phyloP scores from a whole-genome alignment of 2,797 vertebrate species.

The Novumbra hubbsi region DNA sequence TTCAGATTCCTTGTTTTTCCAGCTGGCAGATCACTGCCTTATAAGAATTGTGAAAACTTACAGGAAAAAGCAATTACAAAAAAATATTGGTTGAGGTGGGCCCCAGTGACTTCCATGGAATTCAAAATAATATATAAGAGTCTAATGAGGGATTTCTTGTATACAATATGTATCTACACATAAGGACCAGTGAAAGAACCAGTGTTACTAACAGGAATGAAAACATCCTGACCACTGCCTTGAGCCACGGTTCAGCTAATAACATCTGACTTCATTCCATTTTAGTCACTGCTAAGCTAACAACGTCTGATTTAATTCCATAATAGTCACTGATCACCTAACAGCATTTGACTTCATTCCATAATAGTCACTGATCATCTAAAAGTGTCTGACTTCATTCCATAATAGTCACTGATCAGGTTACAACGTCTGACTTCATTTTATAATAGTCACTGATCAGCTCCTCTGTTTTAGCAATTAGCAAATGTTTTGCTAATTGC shows the following conservation, averaged over 20 bases:
- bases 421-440: background rate
- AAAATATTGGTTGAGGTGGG: background rate
- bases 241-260: background rate
- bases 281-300: too few species aligned
- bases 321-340: background rate
- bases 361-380: too few species aligned
- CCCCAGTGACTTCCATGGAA: background rate
- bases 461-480: too few species aligned
- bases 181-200: background rate
- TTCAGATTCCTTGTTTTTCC: slow-evolving; percentile 26
- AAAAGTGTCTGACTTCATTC: background rate
- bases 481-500: too few species aligned
- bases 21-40: slow-evolving; percentile 8
- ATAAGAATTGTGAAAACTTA: slow-evolving; percentile 5
- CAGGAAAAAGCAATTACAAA: slow-evolving; percentile 29
- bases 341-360: background rate
- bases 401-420: background rate
- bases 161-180: background rate
- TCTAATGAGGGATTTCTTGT: background rate
- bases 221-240: background rate
- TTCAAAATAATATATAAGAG: background rate
- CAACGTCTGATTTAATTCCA: too few species aligned
- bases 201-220: background rate
- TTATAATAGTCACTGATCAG: too few species aligned
- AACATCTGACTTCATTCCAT: background rate